Conservation (phyloP, 2,888 invertebrate genomes). For the Cabera pusaria region DNA sequence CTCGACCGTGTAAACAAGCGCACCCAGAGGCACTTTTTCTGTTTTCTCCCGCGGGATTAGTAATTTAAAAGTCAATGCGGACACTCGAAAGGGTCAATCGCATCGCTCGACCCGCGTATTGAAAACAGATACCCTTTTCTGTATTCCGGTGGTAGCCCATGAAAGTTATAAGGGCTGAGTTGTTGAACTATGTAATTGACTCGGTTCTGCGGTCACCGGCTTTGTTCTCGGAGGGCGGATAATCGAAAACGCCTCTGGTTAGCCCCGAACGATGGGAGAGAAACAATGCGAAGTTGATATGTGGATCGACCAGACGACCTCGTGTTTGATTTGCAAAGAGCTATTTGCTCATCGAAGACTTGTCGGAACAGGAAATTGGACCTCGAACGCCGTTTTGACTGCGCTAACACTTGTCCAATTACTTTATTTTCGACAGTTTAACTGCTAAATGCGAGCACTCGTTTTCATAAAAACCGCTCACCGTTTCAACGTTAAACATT, state of each 20-base stretch:
- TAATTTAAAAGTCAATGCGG: slow-evolving; percentile 84
- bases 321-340: slow-evolving; percentile 82
- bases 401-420: slow-evolving; percentile 73
- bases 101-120: slow-evolving; percentile 72
- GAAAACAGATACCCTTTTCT: slow-evolving; percentile 83
- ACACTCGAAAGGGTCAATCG: slow-evolving; percentile 83
- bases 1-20: slow-evolving; percentile 76
- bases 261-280: slow-evolving; percentile 73
- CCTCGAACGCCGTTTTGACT: slow-evolving; percentile 54
- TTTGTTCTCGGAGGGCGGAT: slow-evolving; percentile 79
- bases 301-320: slow-evolving; percentile 76
- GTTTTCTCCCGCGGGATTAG: slow-evolving; percentile 80
- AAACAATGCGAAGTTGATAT: slow-evolving; percentile 82
- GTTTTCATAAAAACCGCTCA: slow-evolving; percentile 54
- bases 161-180: slow-evolving; percentile 83
- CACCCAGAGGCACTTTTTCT: slow-evolving; percentile 67
- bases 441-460: slow-evolving; percentile 54
- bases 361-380: slow-evolving; percentile 74
- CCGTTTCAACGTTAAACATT: slow-evolving; percentile 48
- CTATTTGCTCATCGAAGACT: slow-evolving; percentile 75
- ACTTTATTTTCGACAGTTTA: slow-evolving; percentile 56
- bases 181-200: slow-evolving; percentile 84
- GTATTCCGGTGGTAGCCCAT: slow-evolving; percentile 80
- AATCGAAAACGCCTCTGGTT: slow-evolving; percentile 82
- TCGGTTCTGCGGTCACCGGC: slow-evolving; percentile 80